These are phyloP conservation scores for Falco novaeseelandiae DNA, from an alignment of 2,797 vertebrate genomes.

Conservation along the genomic window DNA sequence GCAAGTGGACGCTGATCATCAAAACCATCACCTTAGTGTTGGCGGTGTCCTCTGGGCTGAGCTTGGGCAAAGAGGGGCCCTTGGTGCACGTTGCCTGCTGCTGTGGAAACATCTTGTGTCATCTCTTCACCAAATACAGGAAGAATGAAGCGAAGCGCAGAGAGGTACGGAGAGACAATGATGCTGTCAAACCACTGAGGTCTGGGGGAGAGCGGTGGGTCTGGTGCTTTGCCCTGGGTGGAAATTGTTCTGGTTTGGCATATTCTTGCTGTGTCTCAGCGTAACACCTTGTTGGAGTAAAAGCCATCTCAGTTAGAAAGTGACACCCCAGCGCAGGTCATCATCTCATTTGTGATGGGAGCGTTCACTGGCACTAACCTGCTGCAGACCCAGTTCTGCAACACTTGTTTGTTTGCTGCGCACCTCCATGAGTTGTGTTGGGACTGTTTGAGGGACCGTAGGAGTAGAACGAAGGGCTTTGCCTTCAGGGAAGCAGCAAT, in stretches of 20 bases:
- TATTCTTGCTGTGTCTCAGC: background rate
- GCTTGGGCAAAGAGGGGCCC: slow-evolving; percentile 95
- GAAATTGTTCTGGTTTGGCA: background rate
- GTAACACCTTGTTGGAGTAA: fast-evolving
- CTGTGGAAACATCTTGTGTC: slow-evolving; percentile 95
- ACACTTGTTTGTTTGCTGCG: background rate
- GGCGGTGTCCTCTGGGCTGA: slow-evolving; percentile 93
- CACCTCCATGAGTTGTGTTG: fast-evolving
- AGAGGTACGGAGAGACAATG: slow-evolving; percentile 79
- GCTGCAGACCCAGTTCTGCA: background rate
- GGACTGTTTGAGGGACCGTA: background rate
- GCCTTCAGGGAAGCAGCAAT: background rate
- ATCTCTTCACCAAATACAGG: slow-evolving; percentile 95
- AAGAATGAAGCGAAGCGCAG: slow-evolving; percentile 95
- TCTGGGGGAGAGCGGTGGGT: background rate
- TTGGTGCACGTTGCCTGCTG: slow-evolving; percentile 97
- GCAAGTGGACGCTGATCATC: slow-evolving; percentile 95
- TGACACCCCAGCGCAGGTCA: fast-evolving
- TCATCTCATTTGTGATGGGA: background rate
- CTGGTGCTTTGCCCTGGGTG: background rate
- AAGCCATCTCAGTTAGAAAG: background rate
- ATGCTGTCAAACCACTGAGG: too few relatives aligned
- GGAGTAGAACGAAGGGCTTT: background rate
- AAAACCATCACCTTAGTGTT: slow-evolving; percentile 95
- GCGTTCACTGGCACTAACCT: background rate